These are phyloP conservation scores for Poecile atricapillus DNA, from an alignment of 2,113 vertebrate species.

Conservation along the genomic window DNA sequence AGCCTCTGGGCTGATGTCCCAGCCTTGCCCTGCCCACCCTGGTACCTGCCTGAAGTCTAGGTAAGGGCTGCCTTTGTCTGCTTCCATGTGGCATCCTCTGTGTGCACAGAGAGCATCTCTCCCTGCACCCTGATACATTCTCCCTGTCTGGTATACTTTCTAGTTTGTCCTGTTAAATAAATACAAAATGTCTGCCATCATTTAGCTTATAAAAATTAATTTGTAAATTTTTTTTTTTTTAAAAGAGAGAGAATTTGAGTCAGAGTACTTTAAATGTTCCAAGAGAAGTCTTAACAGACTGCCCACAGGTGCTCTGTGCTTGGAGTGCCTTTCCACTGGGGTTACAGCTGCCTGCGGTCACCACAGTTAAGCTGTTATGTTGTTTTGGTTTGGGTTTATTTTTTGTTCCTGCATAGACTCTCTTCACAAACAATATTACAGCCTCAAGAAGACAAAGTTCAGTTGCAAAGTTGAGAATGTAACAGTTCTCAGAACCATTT, in stretches of 20 bases:
- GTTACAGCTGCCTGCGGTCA: not conserved
- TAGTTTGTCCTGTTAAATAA: slow-evolving; percentile 8
- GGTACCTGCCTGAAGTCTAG: not conserved
- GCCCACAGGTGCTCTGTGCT: not conserved
- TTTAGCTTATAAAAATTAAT: slow-evolving; percentile 1
- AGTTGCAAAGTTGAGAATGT: not conserved
- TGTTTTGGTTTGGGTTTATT: not conserved
- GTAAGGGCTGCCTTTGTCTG: not conserved
- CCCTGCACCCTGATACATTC: not conserved
- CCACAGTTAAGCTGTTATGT: not conserved
- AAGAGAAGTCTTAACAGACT: not conserved
- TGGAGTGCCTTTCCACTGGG: not conserved
- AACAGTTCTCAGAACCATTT: not conserved
- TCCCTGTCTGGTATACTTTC: not conserved
- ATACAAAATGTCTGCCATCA: not conserved
- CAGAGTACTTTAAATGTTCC: slow-evolving; percentile 42
- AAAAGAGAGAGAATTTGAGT: slow-evolving; percentile 42
- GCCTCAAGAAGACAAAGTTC: not conserved
- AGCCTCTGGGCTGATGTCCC: not conserved
- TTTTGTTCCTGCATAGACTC: slow-evolving; percentile 30
- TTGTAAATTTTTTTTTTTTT: not conserved
- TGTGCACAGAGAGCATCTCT: not conserved
- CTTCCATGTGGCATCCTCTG: not conserved
- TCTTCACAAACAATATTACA: slow-evolving; percentile 23
- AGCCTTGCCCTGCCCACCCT: not conserved